Conservation (phyloP, 2,113 vertebrate species). For the Chaenogobius annularis region DNA sequence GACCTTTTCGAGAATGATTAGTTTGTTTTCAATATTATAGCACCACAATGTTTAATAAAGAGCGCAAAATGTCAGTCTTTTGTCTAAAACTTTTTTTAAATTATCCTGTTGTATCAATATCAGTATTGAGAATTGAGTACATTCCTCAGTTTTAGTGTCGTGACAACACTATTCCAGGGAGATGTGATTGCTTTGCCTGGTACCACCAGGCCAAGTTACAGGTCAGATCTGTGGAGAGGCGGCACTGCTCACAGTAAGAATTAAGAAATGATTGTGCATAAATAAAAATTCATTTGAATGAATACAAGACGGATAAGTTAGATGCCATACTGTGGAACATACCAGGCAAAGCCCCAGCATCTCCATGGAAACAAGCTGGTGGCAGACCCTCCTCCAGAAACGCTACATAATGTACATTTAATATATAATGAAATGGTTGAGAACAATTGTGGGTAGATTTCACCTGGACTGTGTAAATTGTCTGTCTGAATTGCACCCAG, state of each 20-base stretch:
- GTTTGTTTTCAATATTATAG: too few relatives aligned
- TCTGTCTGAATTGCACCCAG: conserved; percentile 30
- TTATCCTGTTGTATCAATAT: too few relatives aligned
- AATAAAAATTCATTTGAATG: too few relatives aligned
- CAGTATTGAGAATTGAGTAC: too few relatives aligned
- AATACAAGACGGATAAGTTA: too few relatives aligned
- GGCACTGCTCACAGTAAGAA: neutral
- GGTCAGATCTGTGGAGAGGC: neutral
- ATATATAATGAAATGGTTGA: neutral
- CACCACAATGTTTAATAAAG: too few relatives aligned
- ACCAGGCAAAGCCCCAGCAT: neutral
- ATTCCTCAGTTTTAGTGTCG: too few relatives aligned
- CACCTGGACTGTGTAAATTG: conserved; percentile 25
- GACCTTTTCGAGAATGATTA: too few relatives aligned
- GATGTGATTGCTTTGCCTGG: neutral
- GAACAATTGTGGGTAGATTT: conserved; percentile 14
- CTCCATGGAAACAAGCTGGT: neutral
- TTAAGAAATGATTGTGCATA: too few relatives aligned
- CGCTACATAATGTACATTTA: neutral
- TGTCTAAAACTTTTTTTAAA: too few relatives aligned
- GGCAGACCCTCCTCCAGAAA: neutral
- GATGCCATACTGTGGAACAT: too few relatives aligned
- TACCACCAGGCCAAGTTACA: neutral
- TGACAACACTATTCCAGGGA: neutral
- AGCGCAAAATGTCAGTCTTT: too few relatives aligned